Base-by-base conservation (phyloP, 2,113 vertebrate species). In the Origma solitaria region DNA sequence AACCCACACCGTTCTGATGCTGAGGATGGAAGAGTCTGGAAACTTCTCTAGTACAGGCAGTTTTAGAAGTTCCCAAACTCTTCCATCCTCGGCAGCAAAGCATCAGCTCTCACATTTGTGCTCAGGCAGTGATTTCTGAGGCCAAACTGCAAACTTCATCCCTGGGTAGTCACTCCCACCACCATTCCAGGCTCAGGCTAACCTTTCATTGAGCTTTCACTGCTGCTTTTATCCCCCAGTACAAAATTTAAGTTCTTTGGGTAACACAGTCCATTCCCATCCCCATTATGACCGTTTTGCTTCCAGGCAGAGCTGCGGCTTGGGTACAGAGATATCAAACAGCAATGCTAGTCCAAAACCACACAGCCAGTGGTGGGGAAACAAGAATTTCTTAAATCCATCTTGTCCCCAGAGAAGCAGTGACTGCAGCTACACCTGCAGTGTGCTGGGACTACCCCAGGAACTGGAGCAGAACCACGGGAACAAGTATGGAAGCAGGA, bases 371-470 rank as follows among this genome's bases (percentile, higher is more conserved):
- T 76, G 23, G 37, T 11, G 15, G 42, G 13, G 68, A 61, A 82
- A 69, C 13, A 44, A 33, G 10, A 37, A 75, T 58, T 62, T n/a
- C 50, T 45, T n/a, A 76, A 80, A 60, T 44, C 16, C 20, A 19
- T 5, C 35, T 23, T 71, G 28, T 9, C 33, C 33, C 53, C 19
- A 56, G 37, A 79, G 57, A 71, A 90, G 49, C 49, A 22, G 30
- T 1, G 5, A 33, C 35, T 27, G 27, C 20, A 76, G 40, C 4
- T 20, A 33, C 16, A 56, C 15, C 24, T 2, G 5, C 53, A 51
- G 62, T 0, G 12, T 15, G 78, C 31, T 9, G 11, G 58, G 40
- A 30, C 7, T 18, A 6, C 9, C 15, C 14, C 15, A 2, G 47
- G 44, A 75, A 21, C 40, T 0, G 1, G 28, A 84, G 49, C 49